These are phyloP conservation scores for Prenolepis imparis DNA, from an alignment of 2,888 invertebrate genomes.

Conservation along the genomic window DNA sequence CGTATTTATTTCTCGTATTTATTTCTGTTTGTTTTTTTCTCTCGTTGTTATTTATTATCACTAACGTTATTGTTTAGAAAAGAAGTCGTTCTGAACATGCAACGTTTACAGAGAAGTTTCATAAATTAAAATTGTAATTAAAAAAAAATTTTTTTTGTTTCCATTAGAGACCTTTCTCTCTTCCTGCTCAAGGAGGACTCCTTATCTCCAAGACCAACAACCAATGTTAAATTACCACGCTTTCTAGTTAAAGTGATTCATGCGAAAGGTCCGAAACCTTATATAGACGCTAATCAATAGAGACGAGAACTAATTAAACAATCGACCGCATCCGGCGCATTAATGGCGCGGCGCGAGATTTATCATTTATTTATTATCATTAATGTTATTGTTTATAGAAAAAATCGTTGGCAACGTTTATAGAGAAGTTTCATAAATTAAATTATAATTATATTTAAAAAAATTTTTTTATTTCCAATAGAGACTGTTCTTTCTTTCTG, in stretches of 20 bases:
- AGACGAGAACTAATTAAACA: slow-evolving; percentile 55
- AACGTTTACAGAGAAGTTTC: background rate
- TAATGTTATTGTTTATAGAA: too few species aligned
- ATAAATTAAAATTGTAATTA: background rate
- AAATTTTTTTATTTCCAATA: background rate
- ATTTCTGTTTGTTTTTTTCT: background rate
- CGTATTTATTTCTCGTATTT: slow-evolving; percentile 1
- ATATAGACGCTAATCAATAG: slow-evolving; percentile 39
- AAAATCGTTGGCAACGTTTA: too few species aligned
- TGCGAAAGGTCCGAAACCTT: background rate
- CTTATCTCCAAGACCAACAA: background rate
- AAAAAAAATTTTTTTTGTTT: background rate
- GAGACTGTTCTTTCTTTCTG: background rate
- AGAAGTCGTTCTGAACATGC: background rate
- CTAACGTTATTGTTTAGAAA: background rate
- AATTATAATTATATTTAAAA: too few species aligned
- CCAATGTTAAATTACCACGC: background rate
- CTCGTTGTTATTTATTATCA: background rate
- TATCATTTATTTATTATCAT: too few species aligned
- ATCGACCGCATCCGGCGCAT: slow-evolving; percentile 45
- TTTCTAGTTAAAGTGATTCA: slow-evolving; percentile 4
- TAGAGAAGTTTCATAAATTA: too few species aligned
- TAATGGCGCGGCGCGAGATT: slow-evolving; percentile 49
- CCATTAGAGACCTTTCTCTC: background rate
- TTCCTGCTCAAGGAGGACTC: background rate